Evolutionary conservation across 2,888 invertebrate species (phyloP).

Genomic region (Chaitophorus viminalis): DNA sequence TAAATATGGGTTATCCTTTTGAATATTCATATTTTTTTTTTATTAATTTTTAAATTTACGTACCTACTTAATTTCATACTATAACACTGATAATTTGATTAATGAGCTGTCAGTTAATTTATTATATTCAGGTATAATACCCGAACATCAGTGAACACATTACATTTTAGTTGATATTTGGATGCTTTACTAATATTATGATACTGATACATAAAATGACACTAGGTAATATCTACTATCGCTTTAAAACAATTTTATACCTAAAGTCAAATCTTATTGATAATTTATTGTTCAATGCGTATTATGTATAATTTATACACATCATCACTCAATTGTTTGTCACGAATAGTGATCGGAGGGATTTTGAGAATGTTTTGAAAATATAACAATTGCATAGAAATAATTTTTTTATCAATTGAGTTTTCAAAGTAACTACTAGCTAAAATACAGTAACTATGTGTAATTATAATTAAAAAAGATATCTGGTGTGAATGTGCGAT

Average conservation of each 20-base stretch:
- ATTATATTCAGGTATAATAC: background rate
- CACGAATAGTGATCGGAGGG: no score
- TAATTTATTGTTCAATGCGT: background rate
- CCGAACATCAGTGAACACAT: background rate
- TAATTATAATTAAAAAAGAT: no score
- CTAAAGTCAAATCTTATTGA: background rate
- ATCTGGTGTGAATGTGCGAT: no score
- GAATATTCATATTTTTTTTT: slow-evolving; percentile 27
- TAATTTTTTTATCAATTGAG: no score
- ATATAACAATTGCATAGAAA: no score
- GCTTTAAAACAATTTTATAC: no score
- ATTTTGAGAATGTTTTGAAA: no score
- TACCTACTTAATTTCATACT: background rate
- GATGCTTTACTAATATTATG: background rate
- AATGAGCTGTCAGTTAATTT: slow-evolving; percentile 14
- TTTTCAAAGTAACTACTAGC: no score
- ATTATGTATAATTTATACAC: no score
- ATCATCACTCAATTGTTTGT: no score
- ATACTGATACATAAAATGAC: background rate
- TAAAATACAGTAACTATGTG: no score
- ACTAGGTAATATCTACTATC: no score
- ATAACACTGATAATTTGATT: slow-evolving; percentile 25
- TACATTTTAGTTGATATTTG: background rate
- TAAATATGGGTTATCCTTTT: slow-evolving; percentile 18
- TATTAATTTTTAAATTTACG: slow-evolving; percentile 2